Evolutionary conservation across 2,888 invertebrate species (phyloP).

Genomic region (Zootermopsis nevadensis): DNA sequence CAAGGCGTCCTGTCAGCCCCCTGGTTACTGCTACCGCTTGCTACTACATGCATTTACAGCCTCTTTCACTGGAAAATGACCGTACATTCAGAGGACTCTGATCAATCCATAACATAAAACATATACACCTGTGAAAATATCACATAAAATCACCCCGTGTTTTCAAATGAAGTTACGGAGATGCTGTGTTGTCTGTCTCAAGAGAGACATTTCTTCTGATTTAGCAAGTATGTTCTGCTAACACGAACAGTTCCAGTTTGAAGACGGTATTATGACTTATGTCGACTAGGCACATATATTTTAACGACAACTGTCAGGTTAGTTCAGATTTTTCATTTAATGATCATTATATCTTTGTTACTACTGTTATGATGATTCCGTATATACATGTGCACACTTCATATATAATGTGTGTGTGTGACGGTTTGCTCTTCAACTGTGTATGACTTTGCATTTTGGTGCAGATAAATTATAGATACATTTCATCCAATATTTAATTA

Average conservation of each 20-base stretch:
- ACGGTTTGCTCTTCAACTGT: too few species aligned
- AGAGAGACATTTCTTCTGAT: neutral
- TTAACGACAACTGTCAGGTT: too few species aligned
- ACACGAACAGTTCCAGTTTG: neutral
- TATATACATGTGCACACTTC: too few species aligned
- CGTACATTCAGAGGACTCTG: neutral
- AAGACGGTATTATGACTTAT: neutral
- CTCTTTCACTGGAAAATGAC: slow-evolving; percentile 9
- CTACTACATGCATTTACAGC: neutral
- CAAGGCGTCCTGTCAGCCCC: neutral
- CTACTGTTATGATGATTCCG: too few species aligned
- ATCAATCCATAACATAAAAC: slow-evolving; percentile 15
- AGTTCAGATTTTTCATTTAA: too few species aligned
- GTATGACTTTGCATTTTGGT: too few species aligned
- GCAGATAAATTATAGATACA: too few species aligned
- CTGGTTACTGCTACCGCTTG: neutral
- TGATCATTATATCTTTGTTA: too few species aligned
- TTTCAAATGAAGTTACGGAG: neutral
- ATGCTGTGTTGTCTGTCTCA: neutral
- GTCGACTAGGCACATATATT: too few species aligned
- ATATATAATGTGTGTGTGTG: too few species aligned
- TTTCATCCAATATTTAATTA: too few species aligned
- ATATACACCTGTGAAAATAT: neutral
- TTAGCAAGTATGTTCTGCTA: neutral
- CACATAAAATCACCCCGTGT: neutral